Evolutionary conservation across 64 coral and sea anemone species (phyloP), one percentile per base, ranked within the genome.

Genomic region (Stichodactyla mertensii): DNA sequence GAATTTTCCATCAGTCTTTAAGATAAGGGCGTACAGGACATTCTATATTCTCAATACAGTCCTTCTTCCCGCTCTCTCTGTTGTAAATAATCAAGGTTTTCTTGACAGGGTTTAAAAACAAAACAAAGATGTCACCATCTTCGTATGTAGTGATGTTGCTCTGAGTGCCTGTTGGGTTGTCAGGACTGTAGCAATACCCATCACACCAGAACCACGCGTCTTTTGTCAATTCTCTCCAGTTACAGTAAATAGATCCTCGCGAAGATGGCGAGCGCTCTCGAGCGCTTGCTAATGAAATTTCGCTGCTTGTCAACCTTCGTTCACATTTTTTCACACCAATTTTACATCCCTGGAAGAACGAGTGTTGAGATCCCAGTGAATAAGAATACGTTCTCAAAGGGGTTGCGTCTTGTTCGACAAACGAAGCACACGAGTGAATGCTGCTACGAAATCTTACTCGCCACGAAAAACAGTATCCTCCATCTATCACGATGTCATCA

Each of bases 401-500:
- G 27, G 22, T 31, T 2, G 69, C 8, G 24, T 74, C 69, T 28
- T 45, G 36, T 45, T 23, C 69, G 69, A 74, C 27, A 12, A 74
- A 74, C 6, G 69, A 74, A 11, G 69, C 12, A 11, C 27, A 74
- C 24, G 36, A 27, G 69, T 11, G 36, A 11, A 20, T 54, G 78
- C 54, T 81, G 51, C 78, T 81, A 14, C 78, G 78, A 19, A 85
- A 61, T 59, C 61, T 85, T 16, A 85, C 83, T 22, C 60, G 45
- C 83, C 83, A 85, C 4, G 83, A 58, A 52, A 85, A 85, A 24
- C 83, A 61, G 28, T 64, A 85, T 36, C 55, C 14, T 15, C 83
- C 83, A 22, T 85, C 83, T 36, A 85, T 85, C 2, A 85, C 83
- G n/a, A 85, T 61, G 27, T 85, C 60, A 24, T 85, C 83, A 64